These are phyloP conservation scores for Diaperis boleti DNA, from an alignment of 2,888 invertebrate genomes.

Conservation along the genomic window DNA sequence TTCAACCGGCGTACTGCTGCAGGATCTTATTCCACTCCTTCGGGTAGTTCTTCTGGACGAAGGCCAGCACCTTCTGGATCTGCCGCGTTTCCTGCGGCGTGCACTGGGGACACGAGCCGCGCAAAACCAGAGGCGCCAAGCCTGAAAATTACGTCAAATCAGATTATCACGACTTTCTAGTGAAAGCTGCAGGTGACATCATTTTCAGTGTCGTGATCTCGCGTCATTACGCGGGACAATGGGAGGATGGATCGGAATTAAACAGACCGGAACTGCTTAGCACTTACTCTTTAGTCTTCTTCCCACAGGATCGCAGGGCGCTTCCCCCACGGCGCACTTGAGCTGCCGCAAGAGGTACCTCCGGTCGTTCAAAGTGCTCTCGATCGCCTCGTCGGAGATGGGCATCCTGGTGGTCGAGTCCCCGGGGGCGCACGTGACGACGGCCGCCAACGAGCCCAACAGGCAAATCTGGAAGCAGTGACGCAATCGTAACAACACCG, in stretches of 20 bases:
- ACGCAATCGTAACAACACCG: neutral
- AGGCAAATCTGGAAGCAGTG: slow-evolving; percentile 45
- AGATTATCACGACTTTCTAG: slow-evolving; percentile 15
- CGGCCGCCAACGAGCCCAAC: slow-evolving; percentile 40
- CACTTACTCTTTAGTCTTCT: slow-evolving; percentile 78
- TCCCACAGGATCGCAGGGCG: slow-evolving; percentile 80
- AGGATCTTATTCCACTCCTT: slow-evolving; percentile 83
- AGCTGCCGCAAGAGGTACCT: slow-evolving; percentile 79
- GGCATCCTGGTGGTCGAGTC: slow-evolving; percentile 59
- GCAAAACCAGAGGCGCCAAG: slow-evolving; percentile 79
- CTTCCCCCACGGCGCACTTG: slow-evolving; percentile 81
- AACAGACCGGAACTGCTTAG: too few species aligned
- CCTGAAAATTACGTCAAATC: slow-evolving; percentile 68
- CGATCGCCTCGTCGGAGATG: slow-evolving; percentile 76
- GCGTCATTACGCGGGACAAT: too few species aligned
- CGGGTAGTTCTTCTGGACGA: slow-evolving; percentile 81
- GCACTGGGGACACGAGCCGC: slow-evolving; percentile 81
- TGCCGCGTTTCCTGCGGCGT: slow-evolving; percentile 77
- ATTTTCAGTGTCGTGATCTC: neutral
- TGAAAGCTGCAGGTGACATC: slow-evolving; percentile 22
- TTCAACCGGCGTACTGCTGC: slow-evolving; percentile 75
- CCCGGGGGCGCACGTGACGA: slow-evolving; percentile 37
- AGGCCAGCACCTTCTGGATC: slow-evolving; percentile 80
- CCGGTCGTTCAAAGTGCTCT: slow-evolving; percentile 77
- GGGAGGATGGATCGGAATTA: too few species aligned